Evolutionary conservation across 2,113 vertebrate genomes (phyloP), one percentile per base, ranked within the genome.

Genomic region (Bubalus kerabau): DNA sequence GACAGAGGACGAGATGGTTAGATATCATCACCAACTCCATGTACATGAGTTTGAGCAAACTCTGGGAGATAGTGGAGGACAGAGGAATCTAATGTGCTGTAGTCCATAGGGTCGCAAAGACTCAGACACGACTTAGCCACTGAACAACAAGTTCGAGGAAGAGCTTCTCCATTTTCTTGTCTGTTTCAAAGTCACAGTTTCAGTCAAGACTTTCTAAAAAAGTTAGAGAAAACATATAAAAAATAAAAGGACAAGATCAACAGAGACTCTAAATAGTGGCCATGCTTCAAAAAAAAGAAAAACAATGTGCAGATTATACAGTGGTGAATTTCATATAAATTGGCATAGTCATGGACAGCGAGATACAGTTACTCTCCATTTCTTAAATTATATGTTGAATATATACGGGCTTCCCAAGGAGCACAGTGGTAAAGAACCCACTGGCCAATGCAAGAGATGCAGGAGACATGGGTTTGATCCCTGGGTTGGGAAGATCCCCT

Each of bases 71-170:
- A 40, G n/a, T 40, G 19, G 67, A 71, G 21, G 67, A 71, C 67
- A 71, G n/a, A 71, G 10, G n/a, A 12, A 3, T 19, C 10, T 23
- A 0, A 36, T 1, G 0, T 11, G 9, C n/a, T 12, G 19, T 19
- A 1, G 67, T 23, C n/a, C 67, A 12, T 1, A 5, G 67, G n/a
- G 67, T 3, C 5, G 0, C 19, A n/a, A 64, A 64, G 62, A 64
- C 15, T 17, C 62, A 64, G 62, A 64, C 62, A n/a, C 3, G 2
- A 40, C n/a, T 71, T 21, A 23, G 17, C 67, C 3, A 12, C 67
- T 6, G n/a, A 40, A 21, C 19, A n/a, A 5, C 32, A 40, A 71
- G 67, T 1, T 40, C 19, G 2, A 62, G 57, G 52, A 36, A 32
- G 9, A 14, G 67, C 76, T 52, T 90, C 21, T 71, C 32, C 46